These are phyloP conservation scores for Neolamprologus devosi DNA, from an alignment of 2,113 vertebrate species.

Conservation along the genomic window DNA sequence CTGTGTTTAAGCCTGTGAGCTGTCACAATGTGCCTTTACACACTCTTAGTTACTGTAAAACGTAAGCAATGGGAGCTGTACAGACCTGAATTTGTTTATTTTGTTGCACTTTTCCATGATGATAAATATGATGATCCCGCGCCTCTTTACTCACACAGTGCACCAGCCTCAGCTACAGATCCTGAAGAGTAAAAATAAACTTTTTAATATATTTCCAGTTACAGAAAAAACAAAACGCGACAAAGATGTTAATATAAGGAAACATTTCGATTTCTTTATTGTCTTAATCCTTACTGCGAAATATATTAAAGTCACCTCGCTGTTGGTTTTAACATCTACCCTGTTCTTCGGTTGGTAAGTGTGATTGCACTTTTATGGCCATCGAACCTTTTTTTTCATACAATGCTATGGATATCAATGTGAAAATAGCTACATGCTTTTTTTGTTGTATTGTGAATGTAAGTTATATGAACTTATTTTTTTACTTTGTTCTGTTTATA, in stretches of 20 bases:
- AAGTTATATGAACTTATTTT: conserved; percentile 45
- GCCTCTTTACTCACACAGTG: not conserved
- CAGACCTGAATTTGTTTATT: not conserved
- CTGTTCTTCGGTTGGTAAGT: not conserved
- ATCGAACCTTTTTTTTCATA: not conserved
- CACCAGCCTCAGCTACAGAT: not conserved
- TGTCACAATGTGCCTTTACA: not conserved
- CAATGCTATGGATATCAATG: not conserved
- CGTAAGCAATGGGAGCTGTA: not conserved
- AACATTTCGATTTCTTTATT: not conserved
- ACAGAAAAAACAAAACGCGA: not conserved
- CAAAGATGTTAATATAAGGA: not conserved
- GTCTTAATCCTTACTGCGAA: not conserved
- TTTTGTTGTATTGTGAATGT: conserved; percentile 40
- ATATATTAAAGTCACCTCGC: not conserved
- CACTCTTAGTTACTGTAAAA: not conserved
- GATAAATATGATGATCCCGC: not conserved
- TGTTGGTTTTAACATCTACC: not conserved
- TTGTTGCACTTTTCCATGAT: conserved; percentile 28
- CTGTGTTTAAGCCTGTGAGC: not conserved
- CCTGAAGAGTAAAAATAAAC: not conserved
- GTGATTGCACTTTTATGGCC: not conserved
- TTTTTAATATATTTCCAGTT: not conserved
- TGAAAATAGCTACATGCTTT: conserved; percentile 5
- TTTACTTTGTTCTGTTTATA: conserved; percentile 30